Conservation (phyloP, 2,113 vertebrate species). For the Silurus meridionalis region DNA sequence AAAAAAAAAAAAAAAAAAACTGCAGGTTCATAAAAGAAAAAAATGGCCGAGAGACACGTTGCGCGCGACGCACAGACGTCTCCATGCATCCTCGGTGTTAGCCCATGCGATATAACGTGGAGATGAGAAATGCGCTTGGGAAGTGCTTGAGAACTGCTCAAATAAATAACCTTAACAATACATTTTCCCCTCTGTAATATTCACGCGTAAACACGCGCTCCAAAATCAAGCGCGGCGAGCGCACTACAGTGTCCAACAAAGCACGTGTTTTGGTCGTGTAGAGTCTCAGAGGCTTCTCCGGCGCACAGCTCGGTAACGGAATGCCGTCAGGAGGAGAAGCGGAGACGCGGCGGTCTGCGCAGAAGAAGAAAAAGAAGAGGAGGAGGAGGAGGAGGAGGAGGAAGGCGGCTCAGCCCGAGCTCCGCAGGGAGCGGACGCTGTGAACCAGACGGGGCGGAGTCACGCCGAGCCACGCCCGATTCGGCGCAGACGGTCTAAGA, state of each 20-base stretch:
- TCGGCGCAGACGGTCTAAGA: slow-evolving; percentile 70
- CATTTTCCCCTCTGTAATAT: background rate
- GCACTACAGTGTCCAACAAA: background rate
- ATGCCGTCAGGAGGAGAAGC: slow-evolving; percentile 34
- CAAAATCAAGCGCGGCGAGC: background rate
- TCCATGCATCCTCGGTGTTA: background rate
- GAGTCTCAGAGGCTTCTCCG: background rate
- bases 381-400: too few relatives aligned
- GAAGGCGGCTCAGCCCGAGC: slow-evolving; percentile 66
- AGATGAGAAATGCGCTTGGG: background rate
- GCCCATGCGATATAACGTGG: background rate
- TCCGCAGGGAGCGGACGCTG: slow-evolving; percentile 64
- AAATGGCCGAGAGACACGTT: slow-evolving; percentile 31
- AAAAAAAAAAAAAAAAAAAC: slow-evolving; percentile 29
- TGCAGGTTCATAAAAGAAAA: slow-evolving; percentile 10
- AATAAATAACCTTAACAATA: background rate
- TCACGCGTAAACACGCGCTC: background rate
- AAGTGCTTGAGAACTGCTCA: background rate
- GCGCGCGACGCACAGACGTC: background rate
- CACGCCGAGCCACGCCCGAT: slow-evolving; percentile 59
- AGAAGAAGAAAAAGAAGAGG: background rate
- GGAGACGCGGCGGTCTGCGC: slow-evolving; percentile 23
- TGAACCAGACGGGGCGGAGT: slow-evolving; percentile 78
- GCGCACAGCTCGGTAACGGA: slow-evolving; percentile 33
- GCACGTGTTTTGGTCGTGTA: background rate